Percentiles rank a stretch among this genome's conserved stretches.
These are phyloP conservation scores for Alexandromys fortis DNA, from an alignment of 2,113 vertebrate species.

Conservation along the genomic window DNA sequence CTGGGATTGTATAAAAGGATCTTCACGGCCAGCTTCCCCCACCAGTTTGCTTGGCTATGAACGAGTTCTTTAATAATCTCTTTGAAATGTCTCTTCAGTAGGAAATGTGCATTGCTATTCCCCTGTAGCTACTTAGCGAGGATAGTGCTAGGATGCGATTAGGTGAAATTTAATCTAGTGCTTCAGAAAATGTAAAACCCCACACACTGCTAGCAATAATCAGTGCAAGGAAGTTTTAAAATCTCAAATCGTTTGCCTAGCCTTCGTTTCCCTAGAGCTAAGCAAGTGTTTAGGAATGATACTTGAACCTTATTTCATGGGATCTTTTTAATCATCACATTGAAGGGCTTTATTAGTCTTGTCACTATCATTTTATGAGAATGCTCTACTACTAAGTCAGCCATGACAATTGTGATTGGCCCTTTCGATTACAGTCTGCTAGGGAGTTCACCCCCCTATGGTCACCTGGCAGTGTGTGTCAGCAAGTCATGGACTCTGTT, in stretches of 20 bases:
- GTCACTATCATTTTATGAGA: conserved; percentile 50
- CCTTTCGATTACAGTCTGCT: conserved; percentile 63
- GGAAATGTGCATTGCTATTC: not conserved
- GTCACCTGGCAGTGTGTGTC: conserved; percentile 39
- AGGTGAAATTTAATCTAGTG: not conserved
- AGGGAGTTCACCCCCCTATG: conserved; percentile 1
- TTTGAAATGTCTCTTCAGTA: not conserved
- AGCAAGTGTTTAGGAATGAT: conserved; percentile 61
- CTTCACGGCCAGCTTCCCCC: not conserved
- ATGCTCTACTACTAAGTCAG: conserved; percentile 47
- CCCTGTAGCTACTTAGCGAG: not conserved
- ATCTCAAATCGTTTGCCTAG: conserved; percentile 40
- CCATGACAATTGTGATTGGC: conserved; percentile 72
- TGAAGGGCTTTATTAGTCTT: conserved; percentile 54
- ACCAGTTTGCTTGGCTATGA: not conserved
- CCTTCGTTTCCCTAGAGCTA: conserved; percentile 17
- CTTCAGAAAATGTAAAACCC: conserved; percentile 46
- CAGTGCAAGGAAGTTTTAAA: conserved; percentile 42
- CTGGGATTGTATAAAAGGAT: not conserved
- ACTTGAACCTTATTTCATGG: conserved; percentile 35
- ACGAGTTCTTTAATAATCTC: not conserved
- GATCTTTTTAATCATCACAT: conserved; percentile 53
- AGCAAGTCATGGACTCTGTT: conserved; percentile 55
- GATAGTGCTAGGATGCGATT: not conserved
- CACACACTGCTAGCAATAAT: not conserved